A percentile compares a stretch with the other conserved stretches of the same genome.
Conservation (phyloP, 2,888 invertebrate genomes). For the Conops quadrifasciatus region DNA sequence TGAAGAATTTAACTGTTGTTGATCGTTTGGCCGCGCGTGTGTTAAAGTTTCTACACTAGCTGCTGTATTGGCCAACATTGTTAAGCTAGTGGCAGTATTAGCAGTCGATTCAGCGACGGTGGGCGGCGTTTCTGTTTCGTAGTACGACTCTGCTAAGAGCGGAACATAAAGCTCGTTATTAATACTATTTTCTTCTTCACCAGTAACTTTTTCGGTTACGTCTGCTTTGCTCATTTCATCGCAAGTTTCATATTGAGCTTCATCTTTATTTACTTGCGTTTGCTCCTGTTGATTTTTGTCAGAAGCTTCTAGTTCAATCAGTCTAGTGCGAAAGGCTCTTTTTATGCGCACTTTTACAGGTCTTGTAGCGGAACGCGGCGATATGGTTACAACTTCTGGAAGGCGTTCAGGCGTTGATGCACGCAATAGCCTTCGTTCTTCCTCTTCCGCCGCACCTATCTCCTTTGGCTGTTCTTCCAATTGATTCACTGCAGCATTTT, state of each 20-base stretch:
- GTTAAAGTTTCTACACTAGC: slow-evolving; percentile 8
- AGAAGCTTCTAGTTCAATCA: background rate
- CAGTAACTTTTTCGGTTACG: background rate
- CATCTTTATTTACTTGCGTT: background rate
- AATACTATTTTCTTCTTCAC: background rate
- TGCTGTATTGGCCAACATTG: slow-evolving; percentile 38
- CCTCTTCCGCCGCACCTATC: background rate
- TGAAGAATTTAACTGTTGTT: background rate
- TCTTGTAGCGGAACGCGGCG: slow-evolving; percentile 25
- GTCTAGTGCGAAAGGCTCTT: slow-evolving; percentile 1
- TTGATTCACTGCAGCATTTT: too few species aligned
- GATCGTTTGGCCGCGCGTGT: background rate
- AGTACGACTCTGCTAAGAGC: background rate
- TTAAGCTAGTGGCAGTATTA: slow-evolving; percentile 31
- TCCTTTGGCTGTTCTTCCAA: too few species aligned
- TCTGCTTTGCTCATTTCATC: background rate
- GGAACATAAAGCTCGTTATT: background rate
- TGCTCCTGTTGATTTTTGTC: background rate
- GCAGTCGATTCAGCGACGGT: background rate
- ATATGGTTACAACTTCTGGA: background rate
- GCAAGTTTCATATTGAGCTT: background rate
- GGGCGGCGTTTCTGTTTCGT: background rate
- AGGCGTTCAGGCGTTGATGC: background rate
- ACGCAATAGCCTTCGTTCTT: background rate
- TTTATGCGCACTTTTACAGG: slow-evolving; percentile 35